phyloP scores from a whole-genome alignment of 2,888 invertebrate genomes.

The Cactoblastis cactorum region DNA sequence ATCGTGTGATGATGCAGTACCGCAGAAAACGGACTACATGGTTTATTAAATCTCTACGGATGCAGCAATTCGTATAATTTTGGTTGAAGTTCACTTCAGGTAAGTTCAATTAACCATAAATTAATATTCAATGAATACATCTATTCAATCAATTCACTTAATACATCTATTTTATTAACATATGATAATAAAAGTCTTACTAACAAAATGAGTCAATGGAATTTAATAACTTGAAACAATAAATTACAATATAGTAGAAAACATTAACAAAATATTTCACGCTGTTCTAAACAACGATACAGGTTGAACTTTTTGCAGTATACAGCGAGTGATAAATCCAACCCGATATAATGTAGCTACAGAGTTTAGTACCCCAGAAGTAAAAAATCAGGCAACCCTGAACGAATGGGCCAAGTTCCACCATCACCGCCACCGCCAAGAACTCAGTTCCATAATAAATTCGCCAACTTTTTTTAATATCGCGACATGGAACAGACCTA shows the following conservation, averaged over 20 bases:
- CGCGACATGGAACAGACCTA: conserved; percentile 1
- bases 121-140: too few relatives aligned
- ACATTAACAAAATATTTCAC: background rate
- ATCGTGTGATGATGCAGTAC: too few relatives aligned
- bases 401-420: conserved; percentile 20
- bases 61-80: too few relatives aligned
- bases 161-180: too few relatives aligned
- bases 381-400: conserved; percentile 13
- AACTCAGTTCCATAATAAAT: background rate
- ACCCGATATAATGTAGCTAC: background rate
- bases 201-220: too few relatives aligned
- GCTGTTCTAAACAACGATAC: background rate
- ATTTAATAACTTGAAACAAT: background rate
- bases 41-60: too few relatives aligned
- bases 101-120: too few relatives aligned
- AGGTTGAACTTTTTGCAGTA: background rate
- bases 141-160: too few relatives aligned
- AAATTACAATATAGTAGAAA: background rate
- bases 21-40: too few relatives aligned
- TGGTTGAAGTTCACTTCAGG: too few relatives aligned
- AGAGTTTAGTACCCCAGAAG: background rate
- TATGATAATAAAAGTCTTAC: too few relatives aligned
- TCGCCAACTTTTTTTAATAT: conserved; percentile 15
- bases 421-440: conserved; percentile 6
- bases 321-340: background rate